phyloP scores from a whole-genome alignment of 2,888 invertebrate genomes.

The Heliconius ismenius region DNA sequence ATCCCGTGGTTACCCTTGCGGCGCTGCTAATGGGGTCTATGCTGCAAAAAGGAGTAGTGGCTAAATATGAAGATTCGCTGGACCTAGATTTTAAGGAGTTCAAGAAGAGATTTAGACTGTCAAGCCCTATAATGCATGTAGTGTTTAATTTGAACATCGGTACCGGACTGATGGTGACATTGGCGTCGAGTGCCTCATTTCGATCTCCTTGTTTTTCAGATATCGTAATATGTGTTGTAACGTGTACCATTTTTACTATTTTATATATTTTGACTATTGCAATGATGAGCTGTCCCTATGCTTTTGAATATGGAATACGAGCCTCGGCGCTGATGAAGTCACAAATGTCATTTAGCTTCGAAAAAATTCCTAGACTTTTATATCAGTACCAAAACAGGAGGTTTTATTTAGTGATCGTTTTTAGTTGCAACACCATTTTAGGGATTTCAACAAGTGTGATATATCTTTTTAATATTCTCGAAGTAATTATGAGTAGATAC shows the following conservation, averaged over 20 bases:
- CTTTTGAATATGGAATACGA: slow-evolving; percentile 52
- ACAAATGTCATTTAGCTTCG: slow-evolving; percentile 56
- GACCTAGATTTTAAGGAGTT: slow-evolving; percentile 60
- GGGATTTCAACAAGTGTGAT: slow-evolving; percentile 54
- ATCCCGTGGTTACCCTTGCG: slow-evolving; percentile 55
- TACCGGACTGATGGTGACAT: slow-evolving; percentile 59
- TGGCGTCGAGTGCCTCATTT: slow-evolving; percentile 59
- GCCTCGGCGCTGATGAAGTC: slow-evolving; percentile 49
- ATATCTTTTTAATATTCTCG: slow-evolving; percentile 55
- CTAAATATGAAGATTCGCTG: slow-evolving; percentile 57
- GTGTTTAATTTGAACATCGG: slow-evolving; percentile 59
- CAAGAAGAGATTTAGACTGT: slow-evolving; percentile 46
- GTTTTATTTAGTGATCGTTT: slow-evolving; percentile 58
- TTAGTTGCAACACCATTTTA: slow-evolving; percentile 54
- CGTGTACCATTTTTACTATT: slow-evolving; percentile 50
- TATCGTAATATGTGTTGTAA: slow-evolving; percentile 56
- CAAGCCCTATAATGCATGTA: slow-evolving; percentile 53
- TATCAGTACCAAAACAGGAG: slow-evolving; percentile 52
- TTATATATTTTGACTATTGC: slow-evolving; percentile 54
- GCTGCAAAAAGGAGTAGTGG: slow-evolving; percentile 68
- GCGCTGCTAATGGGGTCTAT: slow-evolving; percentile 63
- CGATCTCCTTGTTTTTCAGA: slow-evolving; percentile 67
- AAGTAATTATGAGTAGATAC: slow-evolving; percentile 52
- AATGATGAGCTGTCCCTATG: slow-evolving; percentile 67
- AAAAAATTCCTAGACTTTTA: slow-evolving; percentile 64